These are phyloP conservation scores for Volucella inflata DNA, from an alignment of 2,888 invertebrate genomes.

Conservation along the genomic window DNA sequence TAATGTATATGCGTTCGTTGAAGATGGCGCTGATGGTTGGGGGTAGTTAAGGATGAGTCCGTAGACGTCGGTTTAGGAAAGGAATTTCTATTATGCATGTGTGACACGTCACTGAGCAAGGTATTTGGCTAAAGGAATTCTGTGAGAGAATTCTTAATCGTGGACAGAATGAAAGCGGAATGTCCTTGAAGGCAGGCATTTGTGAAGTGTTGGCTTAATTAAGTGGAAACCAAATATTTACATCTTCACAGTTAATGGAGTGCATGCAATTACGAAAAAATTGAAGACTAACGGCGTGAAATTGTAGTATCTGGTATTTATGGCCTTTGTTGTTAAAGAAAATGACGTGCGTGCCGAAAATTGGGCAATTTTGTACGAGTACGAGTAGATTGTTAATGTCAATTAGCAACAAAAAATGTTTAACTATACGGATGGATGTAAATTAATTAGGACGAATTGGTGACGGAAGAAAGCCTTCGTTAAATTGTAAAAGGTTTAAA, in stretches of 20 bases:
- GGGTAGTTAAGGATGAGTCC: neutral
- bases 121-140: conserved; percentile 45
- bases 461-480: too few species aligned
- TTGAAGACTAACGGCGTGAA: neutral
- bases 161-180: neutral
- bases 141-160: conserved; percentile 8
- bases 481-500: too few species aligned
- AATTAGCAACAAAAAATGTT: too few species aligned
- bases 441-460: too few species aligned
- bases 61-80: conserved; percentile 16
- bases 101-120: conserved; percentile 59
- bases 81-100: conserved; percentile 62
- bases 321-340: neutral
- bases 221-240: conserved; percentile 61
- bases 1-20: conserved; percentile 47
- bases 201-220: conserved; percentile 35
- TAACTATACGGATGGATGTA: too few species aligned
- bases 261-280: conserved; percentile 20
- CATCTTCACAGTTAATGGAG: conserved; percentile 57
- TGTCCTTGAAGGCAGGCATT: conserved; percentile 13
- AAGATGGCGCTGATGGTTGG: neutral
- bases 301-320: neutral
- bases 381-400: too few species aligned
- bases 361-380: too few species aligned
- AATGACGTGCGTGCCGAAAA: too few species aligned